Base-by-base conservation (phyloP, 1,140 invertebrate genomes). In the Drosophila ficusphila region DNA sequence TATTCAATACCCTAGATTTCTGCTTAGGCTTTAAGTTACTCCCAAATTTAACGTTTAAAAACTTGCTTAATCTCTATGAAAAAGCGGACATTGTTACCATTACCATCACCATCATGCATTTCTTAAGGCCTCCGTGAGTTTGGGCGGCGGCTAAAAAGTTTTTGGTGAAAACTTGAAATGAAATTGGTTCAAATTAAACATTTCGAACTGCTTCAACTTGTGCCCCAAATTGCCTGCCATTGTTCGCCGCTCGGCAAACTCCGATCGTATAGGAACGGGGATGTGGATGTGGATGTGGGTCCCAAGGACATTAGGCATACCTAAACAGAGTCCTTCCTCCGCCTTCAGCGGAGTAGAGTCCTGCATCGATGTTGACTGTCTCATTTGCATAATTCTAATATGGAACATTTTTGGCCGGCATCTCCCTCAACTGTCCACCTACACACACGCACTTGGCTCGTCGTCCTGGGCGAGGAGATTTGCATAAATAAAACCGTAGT, bases 301-400 rank as follows among this genome's bases (percentile, higher is more conserved):
- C 34, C 61, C 62, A 69, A 69, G 62, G 65, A 67, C 62, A 68
- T 44, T 9, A 31, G 52, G 21, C 49, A 49, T 14, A 25, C 27
- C 48, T 14, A 18, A 16, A 4, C 5, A 12, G 5, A 1, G 6
- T 29, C 11, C 7, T 12, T 3, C 6, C 6, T 9, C 5, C 5
- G 2, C 12, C 19, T 21, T 34, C n/a, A 14, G 44, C 60, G 33
- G 34, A 51, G 41, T 23, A 41, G 34, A 51, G 41, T 23, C 60
- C 60, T 67, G 62, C 44, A 47, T 71, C 42, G 46, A 51, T 51
- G 65, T 60, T 29, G 53, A 23, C 27, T 52, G 58, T 29, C 79
- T 81, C 58, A 88, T 88, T 88, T 88, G 83, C 82, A 88, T 88
- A 88, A 88, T 88, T 88, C 83, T 78, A 82, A 89, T 88, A 89